Evolutionary conservation across 2,113 vertebrate species (phyloP).

Genomic region (Cavia porcellus): DNA sequence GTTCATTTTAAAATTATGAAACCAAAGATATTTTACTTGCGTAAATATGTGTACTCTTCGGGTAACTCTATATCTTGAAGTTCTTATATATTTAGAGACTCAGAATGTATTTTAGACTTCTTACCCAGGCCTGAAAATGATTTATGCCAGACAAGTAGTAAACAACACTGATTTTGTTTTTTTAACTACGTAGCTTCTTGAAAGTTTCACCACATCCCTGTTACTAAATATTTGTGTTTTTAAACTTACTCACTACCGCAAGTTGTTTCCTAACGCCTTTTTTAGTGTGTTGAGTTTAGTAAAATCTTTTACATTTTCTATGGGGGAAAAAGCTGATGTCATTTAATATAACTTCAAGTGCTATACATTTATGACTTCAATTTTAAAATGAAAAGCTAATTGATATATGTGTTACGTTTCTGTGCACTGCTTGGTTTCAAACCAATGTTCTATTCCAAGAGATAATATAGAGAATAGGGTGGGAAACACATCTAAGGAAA

Average conservation of each 20-base stretch:
- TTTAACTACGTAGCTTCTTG: neutral
- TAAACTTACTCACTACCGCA: neutral
- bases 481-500: neutral
- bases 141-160: conserved; percentile 37
- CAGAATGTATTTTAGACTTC: neutral
- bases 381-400: conserved; percentile 21
- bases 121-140: neutral
- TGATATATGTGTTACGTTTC: neutral
- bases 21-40: neutral
- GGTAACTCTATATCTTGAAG: neutral
- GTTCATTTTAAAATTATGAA: conserved; percentile 12
- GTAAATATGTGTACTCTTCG: conserved; percentile 12
- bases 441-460: neutral
- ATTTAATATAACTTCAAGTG: neutral
- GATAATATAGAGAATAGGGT: neutral
- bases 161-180: conserved; percentile 68
- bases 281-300: neutral
- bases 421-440: neutral
- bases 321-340: neutral
- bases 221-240: conserved; percentile 37
- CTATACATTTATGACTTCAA: neutral
- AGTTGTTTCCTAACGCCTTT: conserved; percentile 4
- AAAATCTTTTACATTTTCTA: neutral
- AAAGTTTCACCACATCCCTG: neutral
- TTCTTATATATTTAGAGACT: conserved; percentile 5